Base-by-base conservation (phyloP, 2,113 vertebrate species). In the Anser cygnoides region DNA sequence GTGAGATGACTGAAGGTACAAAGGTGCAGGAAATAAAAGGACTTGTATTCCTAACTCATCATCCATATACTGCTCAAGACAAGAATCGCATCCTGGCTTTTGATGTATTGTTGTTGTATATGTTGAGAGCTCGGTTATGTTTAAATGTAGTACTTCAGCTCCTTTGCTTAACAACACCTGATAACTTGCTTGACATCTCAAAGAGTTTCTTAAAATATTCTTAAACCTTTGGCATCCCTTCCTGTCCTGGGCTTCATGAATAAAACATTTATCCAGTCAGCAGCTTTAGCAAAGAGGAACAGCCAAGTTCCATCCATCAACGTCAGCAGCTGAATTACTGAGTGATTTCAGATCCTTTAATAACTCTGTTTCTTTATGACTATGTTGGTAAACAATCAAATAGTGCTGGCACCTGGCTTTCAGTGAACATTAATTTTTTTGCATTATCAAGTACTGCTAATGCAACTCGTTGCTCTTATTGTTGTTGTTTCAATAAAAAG, bases 261-360 rank as follows among this genome's bases (percentile, higher is more conserved):
- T 99, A 98, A 99, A 98, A 98, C 98, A 99, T 98, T 96, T 93
- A 98, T 96, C 98, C 98, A 98, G 98, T 99, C 98, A 99, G 98
- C 98, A 99, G 96, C 97, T 98, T 98, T 97, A 98, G 98, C 98
- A 97, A 97, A 98, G 96, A 97, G 95, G 96, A 98, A 97, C 92
- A 98, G 98, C 98, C 96, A 98, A 97, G 97, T 96, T 97, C 97
- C 98, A 99, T 99, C 98, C 97, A 98, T 99, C 99, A 99, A 97
- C 66, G 98, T 98, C 98, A 98, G 90, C 83, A 91, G 86, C 93
- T 97, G 98, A 97, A 98, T 98, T 97, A 97, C 97, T 96, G 84
- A 98, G 98, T 95, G 95, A 97, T 97, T 97, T 96, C 94, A 94
- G 94, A 97, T 95, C 95, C 96, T 98, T 97, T 98, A 98, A 98